Base-by-base conservation (phyloP, 2,888 invertebrate species). In the Antheraea assamensis region DNA sequence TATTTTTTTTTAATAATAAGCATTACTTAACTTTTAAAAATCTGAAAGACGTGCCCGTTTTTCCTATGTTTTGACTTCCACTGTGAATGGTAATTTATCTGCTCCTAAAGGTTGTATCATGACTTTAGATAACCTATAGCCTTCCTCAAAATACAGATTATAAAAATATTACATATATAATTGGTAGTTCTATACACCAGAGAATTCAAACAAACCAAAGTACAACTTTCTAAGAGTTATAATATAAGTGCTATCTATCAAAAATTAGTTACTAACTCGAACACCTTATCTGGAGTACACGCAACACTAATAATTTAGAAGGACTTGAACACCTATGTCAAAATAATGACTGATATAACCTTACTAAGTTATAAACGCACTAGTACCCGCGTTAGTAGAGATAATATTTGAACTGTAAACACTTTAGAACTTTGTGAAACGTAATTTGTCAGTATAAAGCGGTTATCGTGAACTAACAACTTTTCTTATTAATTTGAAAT, bases 281-380 rank as follows among this genome's bases (percentile, higher is more conserved):
- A 27, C 2, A 27, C 71, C 66, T 47, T 71, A 71, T 31, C 1
- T 24, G 8, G 35, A 74, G 13, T 24, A 19, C 55, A 35, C 15
- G 27, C 71, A 31, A 47, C 35, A 75, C 73, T 76, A 71, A 76
- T 75, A 76, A 77, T 77, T 76, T 74, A 76, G 76, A 73, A 72
- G 71, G 75, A 75, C 75, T 75, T 72, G 72, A 77, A 74, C 75
- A 72, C 70, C 71, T 72, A 61, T 73, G 75, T 66, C 42, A 55
- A 70, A 76, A 76, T 76, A 75, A 76, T 76, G 73, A 71, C 70
- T 72, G 74, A 75, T 72, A 72, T 71, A 74, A 72, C 72, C 74
- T 72, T 70, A 61, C 72, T 68, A 70, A 73, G 70, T 58, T 68
- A 31, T 68, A 73, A 58, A 73, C 68, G 24, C 70, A 73, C 70